A percentile compares a stretch with the other conserved stretches of the same genome.
These are phyloP conservation scores for Stenchaetothrips biformis DNA, from an alignment of 2,888 invertebrate genomes.

Conservation along the genomic window DNA sequence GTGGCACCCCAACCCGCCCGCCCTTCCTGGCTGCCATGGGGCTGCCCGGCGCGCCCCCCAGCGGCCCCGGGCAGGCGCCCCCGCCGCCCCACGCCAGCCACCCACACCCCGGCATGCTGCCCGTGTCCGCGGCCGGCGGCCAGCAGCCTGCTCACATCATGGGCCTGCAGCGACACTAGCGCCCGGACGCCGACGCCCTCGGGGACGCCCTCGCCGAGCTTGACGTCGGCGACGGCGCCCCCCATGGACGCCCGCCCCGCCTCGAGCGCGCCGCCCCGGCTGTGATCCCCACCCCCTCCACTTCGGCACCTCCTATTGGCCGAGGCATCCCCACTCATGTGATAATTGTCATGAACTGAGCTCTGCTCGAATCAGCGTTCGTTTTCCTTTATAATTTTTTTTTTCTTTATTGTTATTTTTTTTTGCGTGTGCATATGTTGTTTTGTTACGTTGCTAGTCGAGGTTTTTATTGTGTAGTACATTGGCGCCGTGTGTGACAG, in stretches of 20 bases:
- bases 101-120: background rate
- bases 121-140: conserved; percentile 48
- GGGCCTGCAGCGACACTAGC: conserved; percentile 8
- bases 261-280: background rate
- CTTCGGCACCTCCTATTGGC: background rate
- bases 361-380: too few relatives aligned
- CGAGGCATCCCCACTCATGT: background rate
- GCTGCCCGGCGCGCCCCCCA: conserved; percentile 51
- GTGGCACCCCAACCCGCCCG: conserved; percentile 52
- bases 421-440: too few relatives aligned
- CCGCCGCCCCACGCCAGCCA: background rate
- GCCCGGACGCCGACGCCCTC: background rate
- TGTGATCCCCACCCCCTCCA: conserved; percentile 14
- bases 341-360: background rate
- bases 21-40: conserved; percentile 52
- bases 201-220: too few relatives aligned
- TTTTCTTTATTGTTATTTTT: too few relatives aligned
- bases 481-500: too few relatives aligned
- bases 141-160: conserved; percentile 49
- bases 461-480: too few relatives aligned
- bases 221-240: background rate
- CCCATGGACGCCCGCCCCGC: conserved; percentile 29
- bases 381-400: too few relatives aligned
- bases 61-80: conserved; percentile 47
- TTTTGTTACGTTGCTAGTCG: too few relatives aligned